These are phyloP conservation scores for Dromaius novaehollandiae DNA, from an alignment of 2,113 vertebrate species.

Conservation along the genomic window DNA sequence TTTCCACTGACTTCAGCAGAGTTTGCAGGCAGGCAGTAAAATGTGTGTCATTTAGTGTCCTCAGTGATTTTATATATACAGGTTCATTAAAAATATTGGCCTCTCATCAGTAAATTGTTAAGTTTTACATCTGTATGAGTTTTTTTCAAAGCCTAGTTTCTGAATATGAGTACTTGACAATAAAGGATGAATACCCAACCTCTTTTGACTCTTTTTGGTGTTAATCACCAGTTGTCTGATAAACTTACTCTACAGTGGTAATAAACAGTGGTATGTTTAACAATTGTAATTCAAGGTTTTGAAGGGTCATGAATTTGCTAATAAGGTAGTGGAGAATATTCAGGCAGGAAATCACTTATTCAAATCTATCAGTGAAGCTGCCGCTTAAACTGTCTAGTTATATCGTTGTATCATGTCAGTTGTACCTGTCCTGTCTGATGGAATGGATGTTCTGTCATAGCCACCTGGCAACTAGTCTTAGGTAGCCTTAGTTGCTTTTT, in stretches of 20 bases:
- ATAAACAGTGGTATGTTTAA: background rate
- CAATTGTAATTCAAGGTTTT: background rate
- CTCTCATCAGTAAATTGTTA: background rate
- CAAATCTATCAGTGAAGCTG: background rate
- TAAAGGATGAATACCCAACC: background rate
- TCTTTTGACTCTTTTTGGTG: background rate
- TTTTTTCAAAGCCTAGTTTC: background rate
- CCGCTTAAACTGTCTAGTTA: background rate
- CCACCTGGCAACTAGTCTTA: background rate
- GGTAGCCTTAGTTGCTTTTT: background rate
- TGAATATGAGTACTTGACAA: slow-evolving; percentile 10
- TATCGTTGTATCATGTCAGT: background rate
- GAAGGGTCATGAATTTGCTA: background rate
- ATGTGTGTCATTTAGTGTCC: background rate
- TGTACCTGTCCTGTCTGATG: background rate
- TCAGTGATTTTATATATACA: background rate
- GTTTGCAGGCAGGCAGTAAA: background rate
- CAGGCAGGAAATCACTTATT: background rate
- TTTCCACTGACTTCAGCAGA: background rate
- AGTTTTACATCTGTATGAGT: background rate
- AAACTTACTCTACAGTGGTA: background rate
- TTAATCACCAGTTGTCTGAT: background rate
- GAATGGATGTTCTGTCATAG: background rate
- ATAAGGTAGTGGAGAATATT: background rate
- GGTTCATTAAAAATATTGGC: background rate